A percentile compares a stretch with the other conserved stretches of the same genome.
These are phyloP conservation scores for Vulpes lagopus DNA, from an alignment of 2,113 vertebrate genomes.

Conservation along the genomic window DNA sequence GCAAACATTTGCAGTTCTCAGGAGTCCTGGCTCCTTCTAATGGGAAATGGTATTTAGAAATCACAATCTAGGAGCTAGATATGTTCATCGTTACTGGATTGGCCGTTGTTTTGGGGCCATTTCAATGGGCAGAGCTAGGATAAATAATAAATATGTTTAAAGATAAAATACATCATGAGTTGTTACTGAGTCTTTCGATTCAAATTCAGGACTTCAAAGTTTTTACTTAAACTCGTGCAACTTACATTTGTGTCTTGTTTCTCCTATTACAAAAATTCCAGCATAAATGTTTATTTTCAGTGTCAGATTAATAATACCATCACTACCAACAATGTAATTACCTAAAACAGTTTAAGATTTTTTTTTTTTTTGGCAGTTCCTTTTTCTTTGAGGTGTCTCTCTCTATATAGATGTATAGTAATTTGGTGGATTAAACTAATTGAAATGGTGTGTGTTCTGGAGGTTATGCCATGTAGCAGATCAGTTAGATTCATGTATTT, in stretches of 20 bases:
- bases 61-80: not conserved
- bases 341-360: not conserved
- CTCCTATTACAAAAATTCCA: not conserved
- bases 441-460: not conserved
- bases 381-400: not conserved
- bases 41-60: not conserved
- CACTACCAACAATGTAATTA: not conserved
- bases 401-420: not conserved
- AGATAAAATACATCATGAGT: not conserved
- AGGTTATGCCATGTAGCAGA: not conserved
- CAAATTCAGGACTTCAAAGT: not conserved
- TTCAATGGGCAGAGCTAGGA: not conserved
- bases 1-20: not conserved
- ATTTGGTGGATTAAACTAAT: slow-evolving; percentile 6
- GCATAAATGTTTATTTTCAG: not conserved
- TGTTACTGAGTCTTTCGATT: not conserved
- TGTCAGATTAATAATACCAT: not conserved
- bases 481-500: not conserved
- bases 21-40: not conserved
- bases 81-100: not conserved
- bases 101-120: not conserved
- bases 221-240: slow-evolving; percentile 28
- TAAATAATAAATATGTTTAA: not conserved
- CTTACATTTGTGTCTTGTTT: not conserved
- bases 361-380: not conserved